Evolutionary conservation across 2,113 vertebrate species (phyloP).

Genomic region (Laterallus jamaicensis): DNA sequence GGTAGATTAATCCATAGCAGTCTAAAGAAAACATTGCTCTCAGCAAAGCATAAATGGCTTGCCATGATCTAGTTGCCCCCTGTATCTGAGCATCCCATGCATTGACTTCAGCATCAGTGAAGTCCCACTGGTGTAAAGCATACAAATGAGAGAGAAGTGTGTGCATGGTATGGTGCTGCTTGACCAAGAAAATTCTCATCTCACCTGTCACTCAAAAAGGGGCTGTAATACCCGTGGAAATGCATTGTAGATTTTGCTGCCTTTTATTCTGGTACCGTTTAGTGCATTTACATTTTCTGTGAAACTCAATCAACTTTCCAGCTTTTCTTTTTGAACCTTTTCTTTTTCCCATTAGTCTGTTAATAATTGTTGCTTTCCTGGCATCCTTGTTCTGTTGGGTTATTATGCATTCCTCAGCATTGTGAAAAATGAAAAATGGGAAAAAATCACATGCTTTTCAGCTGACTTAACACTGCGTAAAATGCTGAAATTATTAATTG

Average conservation of each 20-base stretch:
- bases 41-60: neutral
- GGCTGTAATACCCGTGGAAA: conserved; percentile 1
- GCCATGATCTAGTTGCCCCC: neutral
- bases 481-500: conserved; percentile 84
- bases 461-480: conserved; percentile 80
- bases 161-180: fast-evolving
- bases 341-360: conserved; percentile 72
- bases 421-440: conserved; percentile 78
- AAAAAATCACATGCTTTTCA: conserved; percentile 80
- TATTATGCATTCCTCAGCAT: conserved; percentile 81
- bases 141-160: fast-evolving
- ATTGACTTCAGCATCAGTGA: fast-evolving
- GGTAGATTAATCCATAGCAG: neutral
- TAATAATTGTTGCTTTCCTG: conserved; percentile 75
- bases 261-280: conserved; percentile 51
- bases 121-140: neutral
- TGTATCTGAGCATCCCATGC: fast-evolving
- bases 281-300: conserved; percentile 62
- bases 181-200: neutral
- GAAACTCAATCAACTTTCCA: conserved; percentile 68
- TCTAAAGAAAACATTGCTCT: neutral
- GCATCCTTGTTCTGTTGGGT: conserved; percentile 67
- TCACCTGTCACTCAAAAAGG: neutral
- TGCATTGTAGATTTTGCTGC: neutral
- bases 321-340: conserved; percentile 63